Evolutionary conservation across 1,140 invertebrate species (phyloP).

Genomic region (Drosophila eugracilis): DNA sequence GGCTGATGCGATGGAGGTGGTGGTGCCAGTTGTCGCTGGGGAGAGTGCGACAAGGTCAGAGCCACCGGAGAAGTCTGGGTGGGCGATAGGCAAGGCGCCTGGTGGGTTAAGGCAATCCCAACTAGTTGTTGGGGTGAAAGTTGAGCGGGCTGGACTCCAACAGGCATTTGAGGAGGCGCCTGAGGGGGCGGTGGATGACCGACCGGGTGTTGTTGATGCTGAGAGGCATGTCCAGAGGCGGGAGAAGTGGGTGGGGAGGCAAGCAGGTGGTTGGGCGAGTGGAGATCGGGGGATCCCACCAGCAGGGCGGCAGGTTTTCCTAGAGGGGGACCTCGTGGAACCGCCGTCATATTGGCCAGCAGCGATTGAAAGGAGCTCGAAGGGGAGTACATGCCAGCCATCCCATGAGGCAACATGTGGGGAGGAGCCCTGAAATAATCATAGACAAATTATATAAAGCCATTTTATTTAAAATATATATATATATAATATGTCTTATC

Average conservation of each 20-base stretch:
- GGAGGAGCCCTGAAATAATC: conserved; percentile 85
- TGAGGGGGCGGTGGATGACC: conserved; percentile 33
- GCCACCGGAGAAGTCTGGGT: conserved; percentile 71
- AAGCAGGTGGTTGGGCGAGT: conserved; percentile 78
- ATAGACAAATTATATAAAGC: background rate
- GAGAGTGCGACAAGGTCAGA: conserved; percentile 58
- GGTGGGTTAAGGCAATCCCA: conserved; percentile 70
- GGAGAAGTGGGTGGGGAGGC: conserved; percentile 87
- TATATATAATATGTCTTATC: no score
- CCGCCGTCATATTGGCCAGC: conserved; percentile 90
- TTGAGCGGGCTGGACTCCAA: conserved; percentile 45
- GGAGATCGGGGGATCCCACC: conserved; percentile 82
- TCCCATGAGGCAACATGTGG: conserved; percentile 88
- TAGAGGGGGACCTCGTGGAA: conserved; percentile 87
- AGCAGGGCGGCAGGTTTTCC: conserved; percentile 61
- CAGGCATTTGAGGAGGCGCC: conserved; percentile 13
- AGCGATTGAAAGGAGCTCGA: conserved; percentile 93
- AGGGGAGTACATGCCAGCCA: conserved; percentile 88
- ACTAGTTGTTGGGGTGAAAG: conserved; percentile 65
- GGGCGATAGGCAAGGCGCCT: conserved; percentile 52
- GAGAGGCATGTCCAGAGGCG: conserved; percentile 84
- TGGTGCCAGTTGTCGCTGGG: conserved; percentile 66
- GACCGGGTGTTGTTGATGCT: conserved; percentile 30
- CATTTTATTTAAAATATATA: background rate
- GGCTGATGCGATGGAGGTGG: conserved; percentile 33